Conservation (phyloP, 2,113 vertebrate species). For the Ivindomyrus marchei region DNA sequence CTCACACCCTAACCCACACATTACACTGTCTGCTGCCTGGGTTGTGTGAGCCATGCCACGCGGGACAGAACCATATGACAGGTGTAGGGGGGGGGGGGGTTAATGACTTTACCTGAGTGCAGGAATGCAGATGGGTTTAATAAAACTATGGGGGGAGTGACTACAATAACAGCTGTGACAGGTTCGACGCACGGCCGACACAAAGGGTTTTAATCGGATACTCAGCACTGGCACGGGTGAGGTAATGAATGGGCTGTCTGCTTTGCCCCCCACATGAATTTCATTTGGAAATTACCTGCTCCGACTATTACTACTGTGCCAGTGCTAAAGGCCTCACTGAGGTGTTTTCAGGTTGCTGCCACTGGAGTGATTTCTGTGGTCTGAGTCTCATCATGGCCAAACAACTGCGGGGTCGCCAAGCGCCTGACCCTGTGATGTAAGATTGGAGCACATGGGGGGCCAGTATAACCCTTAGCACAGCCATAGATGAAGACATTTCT, state of each 20-base stretch:
- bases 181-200: not conserved
- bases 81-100: not conserved
- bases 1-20: not conserved
- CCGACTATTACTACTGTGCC: not conserved
- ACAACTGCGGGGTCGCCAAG: not conserved
- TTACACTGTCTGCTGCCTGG: not conserved
- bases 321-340: not conserved
- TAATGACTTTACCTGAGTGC: not conserved
- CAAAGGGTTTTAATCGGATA: not conserved
- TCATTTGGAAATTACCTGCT: not conserved
- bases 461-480: not conserved
- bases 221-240: not conserved
- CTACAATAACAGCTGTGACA: not conserved
- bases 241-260: not conserved
- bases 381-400: not conserved
- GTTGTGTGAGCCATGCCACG: not conserved
- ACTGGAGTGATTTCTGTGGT: not conserved
- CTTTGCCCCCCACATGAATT: not conserved
- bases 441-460: not conserved
- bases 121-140: not conserved
- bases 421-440: not conserved
- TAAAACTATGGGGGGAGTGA: not conserved
- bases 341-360: not conserved
- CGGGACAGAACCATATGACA: not conserved
- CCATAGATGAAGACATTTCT: not conserved